Percentiles rank a stretch among this genome's conserved stretches.
Evolutionary conservation across 2,113 vertebrate species (phyloP).

Genomic region (Rhizomys pruinosus): DNA sequence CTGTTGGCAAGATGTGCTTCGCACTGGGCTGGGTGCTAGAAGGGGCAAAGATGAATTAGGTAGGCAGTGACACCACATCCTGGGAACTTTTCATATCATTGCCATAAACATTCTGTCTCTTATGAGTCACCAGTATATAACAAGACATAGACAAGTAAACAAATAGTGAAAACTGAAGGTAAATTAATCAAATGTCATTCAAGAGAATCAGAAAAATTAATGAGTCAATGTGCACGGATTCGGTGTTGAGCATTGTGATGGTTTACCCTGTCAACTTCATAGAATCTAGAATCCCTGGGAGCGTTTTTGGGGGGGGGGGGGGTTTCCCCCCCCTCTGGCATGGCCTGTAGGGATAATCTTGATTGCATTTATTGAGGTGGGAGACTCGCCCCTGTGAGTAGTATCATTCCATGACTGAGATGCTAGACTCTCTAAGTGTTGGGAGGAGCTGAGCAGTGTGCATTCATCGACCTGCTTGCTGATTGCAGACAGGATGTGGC

Average conservation of each 20-base stretch:
- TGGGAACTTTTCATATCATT: not conserved
- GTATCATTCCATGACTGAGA: not conserved
- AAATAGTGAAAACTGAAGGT: slow-evolving; percentile 14
- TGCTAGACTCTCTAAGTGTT: no score
- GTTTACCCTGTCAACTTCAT: not conserved
- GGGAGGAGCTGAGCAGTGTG: no score
- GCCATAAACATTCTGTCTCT: not conserved
- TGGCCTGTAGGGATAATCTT: not conserved
- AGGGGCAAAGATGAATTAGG: no score
- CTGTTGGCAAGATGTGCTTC: not conserved
- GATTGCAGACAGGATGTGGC: fast-evolving
- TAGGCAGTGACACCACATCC: not conserved
- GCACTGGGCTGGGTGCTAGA: not conserved
- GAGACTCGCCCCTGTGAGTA: not conserved
- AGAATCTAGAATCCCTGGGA: not conserved
- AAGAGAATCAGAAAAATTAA: slow-evolving; percentile 9
- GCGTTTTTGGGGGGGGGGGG: no score
- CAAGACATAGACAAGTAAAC: not conserved
- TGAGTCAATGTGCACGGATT: not conserved
- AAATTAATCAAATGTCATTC: not conserved
- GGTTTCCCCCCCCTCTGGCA: no score
- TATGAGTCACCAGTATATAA: not conserved
- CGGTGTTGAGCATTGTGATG: not conserved
- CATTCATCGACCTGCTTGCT: not conserved
- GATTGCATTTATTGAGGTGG: not conserved